Percentiles rank a stretch among this genome's conserved stretches.
Conservation (phyloP, 2,113 vertebrate species). For the Dendropsophus ebraccatus region DNA sequence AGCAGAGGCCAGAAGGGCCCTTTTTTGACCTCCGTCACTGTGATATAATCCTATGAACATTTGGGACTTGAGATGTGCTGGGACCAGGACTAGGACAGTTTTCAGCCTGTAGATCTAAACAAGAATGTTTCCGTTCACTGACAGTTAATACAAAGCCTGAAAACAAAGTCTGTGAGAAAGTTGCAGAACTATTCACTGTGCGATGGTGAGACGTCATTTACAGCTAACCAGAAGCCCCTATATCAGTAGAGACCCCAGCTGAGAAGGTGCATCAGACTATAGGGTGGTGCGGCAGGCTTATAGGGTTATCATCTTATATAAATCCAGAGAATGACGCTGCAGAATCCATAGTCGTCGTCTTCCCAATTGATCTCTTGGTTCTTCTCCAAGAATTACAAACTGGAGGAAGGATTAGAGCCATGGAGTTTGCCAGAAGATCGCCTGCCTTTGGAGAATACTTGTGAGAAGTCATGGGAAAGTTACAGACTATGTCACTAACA, state of each 20-base stretch:
- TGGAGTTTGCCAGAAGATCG: not conserved
- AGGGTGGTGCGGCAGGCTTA: no score
- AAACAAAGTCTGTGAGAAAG: not conserved
- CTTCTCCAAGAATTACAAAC: constrained; percentile 1
- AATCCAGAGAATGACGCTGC: not conserved
- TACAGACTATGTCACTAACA: not conserved
- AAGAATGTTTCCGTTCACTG: not conserved
- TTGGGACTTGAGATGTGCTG: no score
- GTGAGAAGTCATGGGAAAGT: constrained; percentile 20
- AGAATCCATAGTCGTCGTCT: not conserved
- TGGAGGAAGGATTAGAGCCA: not conserved
- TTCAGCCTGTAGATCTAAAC: no score
- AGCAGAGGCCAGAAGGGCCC: no score
- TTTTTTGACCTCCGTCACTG: no score
- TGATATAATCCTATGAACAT: no score
- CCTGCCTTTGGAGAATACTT: not conserved
- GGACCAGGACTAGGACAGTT: no score
- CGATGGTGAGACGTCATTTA: not conserved
- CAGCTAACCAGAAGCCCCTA: not conserved
- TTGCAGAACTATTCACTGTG: not conserved
- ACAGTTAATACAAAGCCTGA: not conserved
- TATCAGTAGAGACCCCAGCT: not conserved
- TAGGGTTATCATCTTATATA: no score
- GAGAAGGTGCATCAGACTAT: no score
- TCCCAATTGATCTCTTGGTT: constrained; percentile 16